Conservation (phyloP, 2,888 invertebrate species). For the Xanthorhoe designata region DNA sequence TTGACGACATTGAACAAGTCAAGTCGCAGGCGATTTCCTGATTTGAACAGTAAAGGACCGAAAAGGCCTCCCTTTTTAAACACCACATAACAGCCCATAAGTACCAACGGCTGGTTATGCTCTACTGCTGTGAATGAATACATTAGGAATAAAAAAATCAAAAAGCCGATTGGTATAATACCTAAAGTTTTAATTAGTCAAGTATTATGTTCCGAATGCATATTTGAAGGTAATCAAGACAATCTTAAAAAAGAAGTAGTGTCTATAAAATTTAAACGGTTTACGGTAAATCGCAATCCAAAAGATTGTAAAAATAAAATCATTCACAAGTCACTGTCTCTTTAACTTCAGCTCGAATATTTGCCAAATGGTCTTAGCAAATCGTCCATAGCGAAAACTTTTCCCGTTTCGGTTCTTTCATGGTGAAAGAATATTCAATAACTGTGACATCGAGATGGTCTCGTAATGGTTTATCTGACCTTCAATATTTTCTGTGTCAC, state of each 20-base stretch:
- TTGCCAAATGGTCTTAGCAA: constrained; percentile 67
- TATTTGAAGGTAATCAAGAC: not conserved
- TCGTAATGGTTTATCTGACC: constrained; percentile 43
- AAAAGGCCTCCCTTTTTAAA: too few species aligned
- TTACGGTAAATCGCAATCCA: not conserved
- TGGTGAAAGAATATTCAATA: constrained; percentile 61
- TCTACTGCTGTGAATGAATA: too few species aligned
- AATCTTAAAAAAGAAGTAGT: not conserved
- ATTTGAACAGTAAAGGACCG: too few species aligned
- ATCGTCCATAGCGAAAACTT: constrained; percentile 66
- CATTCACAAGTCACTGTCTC: constrained; percentile 48
- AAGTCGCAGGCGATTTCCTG: too few species aligned
- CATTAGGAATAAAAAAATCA: too few species aligned
- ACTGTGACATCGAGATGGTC: constrained; percentile 58
- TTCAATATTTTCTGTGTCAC: constrained; percentile 41
- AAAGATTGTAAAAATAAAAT: not conserved
- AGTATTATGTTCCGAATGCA: not conserved
- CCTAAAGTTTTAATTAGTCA: too few species aligned
- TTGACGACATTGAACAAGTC: too few species aligned
- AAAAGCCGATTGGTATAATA: too few species aligned
- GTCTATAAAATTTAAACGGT: too few species aligned
- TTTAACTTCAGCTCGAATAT: constrained; percentile 58
- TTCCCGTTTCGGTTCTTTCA: constrained; percentile 56
- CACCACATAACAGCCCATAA: too few species aligned
- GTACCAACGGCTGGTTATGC: too few species aligned